phyloP scores from a whole-genome alignment of 2,113 vertebrate species.

The Tursiops truncatus region DNA sequence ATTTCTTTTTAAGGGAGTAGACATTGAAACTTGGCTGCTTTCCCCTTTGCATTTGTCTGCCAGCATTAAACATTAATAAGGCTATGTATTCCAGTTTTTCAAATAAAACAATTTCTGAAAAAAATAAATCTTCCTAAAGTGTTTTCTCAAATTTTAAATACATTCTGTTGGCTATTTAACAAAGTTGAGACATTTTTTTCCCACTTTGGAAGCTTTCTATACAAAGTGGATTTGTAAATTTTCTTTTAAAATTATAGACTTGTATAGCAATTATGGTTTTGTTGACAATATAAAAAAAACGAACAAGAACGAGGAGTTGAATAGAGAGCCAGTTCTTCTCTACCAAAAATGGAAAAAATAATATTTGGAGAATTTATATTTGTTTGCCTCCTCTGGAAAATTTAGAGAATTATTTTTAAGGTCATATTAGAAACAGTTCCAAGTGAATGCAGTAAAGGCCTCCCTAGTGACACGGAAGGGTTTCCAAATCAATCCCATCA shows the following conservation, averaged over 20 bases:
- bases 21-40: conserved; percentile 46
- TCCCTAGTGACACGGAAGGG: conserved; percentile 40
- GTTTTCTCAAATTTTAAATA: conserved; percentile 57
- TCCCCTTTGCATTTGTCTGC: conserved; percentile 37
- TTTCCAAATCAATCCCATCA: conserved; percentile 67
- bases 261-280: conserved; percentile 46
- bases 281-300: conserved; percentile 38
- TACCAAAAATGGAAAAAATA: conserved; percentile 20
- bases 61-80: conserved; percentile 62
- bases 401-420: conserved; percentile 70
- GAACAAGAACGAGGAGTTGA: not conserved
- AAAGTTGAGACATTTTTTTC: conserved; percentile 6
- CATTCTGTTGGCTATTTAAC: conserved; percentile 40
- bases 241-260: conserved; percentile 44
- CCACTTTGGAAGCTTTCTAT: conserved; percentile 42
- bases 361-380: conserved; percentile 59
- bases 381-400: conserved; percentile 71
- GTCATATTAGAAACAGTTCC: conserved; percentile 52
- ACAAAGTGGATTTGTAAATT: conserved; percentile 47
- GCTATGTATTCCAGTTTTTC: conserved; percentile 47
- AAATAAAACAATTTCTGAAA: conserved; percentile 33
- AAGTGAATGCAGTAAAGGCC: conserved; percentile 42
- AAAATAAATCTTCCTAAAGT: conserved; percentile 52
- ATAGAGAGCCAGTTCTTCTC: conserved; percentile 27
- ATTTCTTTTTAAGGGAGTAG: conserved; percentile 55